Percentiles rank a stretch among this genome's conserved stretches.
phyloP scores from a whole-genome alignment of 2,888 invertebrate species.

The Philereme transversata region DNA sequence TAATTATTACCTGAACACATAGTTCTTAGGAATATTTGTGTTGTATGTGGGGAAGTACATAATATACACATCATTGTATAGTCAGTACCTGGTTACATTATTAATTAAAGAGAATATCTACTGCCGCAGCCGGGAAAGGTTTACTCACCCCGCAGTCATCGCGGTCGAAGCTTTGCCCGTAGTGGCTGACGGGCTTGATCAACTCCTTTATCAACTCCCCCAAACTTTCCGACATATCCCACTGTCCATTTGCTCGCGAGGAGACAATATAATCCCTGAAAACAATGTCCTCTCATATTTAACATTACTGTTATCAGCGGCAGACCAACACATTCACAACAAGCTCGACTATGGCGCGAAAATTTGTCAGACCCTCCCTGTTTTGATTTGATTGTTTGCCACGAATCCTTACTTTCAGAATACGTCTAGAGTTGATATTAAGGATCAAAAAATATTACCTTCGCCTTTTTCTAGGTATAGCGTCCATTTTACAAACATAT shows the following conservation, averaged over 20 bases:
- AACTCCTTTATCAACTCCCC: constrained; percentile 76
- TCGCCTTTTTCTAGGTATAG: constrained; percentile 58
- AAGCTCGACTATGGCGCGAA: constrained; percentile 69
- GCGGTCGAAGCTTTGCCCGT: constrained; percentile 72
- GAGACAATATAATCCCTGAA: constrained; percentile 65
- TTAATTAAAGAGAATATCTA: no score
- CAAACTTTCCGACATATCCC: constrained; percentile 76
- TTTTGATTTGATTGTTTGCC: constrained; percentile 56
- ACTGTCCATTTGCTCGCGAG: constrained; percentile 52
- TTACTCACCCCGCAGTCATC: constrained; percentile 73
- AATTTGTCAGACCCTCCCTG: constrained; percentile 65
- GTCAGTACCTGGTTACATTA: no score
- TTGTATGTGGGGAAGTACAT: no score
- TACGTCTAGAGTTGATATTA: not conserved
- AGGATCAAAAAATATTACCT: constrained; percentile 52
- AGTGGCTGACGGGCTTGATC: constrained; percentile 73
- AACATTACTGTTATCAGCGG: constrained; percentile 64
- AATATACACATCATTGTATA: no score
- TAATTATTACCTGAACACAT: no score
- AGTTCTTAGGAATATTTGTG: no score
- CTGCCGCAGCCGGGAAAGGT: constrained; percentile 14
- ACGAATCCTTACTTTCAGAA: constrained; percentile 33
- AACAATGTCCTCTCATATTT: constrained; percentile 63
- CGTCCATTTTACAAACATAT: constrained; percentile 80
- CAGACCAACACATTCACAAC: constrained; percentile 10